A percentile compares a stretch with the other conserved stretches of the same genome.
phyloP scores from a whole-genome alignment of 1,140 invertebrate species.

The Papilio xuthus region DNA sequence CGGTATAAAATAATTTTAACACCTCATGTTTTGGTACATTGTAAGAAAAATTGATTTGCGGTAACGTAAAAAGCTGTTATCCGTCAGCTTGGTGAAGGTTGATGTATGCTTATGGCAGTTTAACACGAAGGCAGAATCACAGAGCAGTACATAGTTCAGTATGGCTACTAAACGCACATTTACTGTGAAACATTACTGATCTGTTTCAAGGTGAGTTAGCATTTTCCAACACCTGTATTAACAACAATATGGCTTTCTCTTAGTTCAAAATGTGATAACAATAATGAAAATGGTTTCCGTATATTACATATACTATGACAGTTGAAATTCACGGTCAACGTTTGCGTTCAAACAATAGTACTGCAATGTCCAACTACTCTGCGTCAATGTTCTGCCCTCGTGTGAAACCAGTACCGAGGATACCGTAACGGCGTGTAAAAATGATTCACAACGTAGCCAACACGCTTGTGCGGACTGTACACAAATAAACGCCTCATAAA shows the following conservation, averaged over 20 bases:
- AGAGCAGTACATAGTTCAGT: background rate
- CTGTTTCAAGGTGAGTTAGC: too few species aligned
- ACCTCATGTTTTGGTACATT: constrained; percentile 17
- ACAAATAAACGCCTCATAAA: constrained; percentile 51
- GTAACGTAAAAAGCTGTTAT: constrained; percentile 22
- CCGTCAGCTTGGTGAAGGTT: constrained; percentile 10
- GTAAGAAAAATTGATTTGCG: constrained; percentile 24
- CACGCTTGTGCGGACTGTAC: constrained; percentile 36
- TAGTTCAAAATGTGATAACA: too few species aligned
- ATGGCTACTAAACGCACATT: background rate
- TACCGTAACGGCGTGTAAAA: constrained; percentile 45
- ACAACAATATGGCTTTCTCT: too few species aligned
- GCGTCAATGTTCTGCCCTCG: background rate
- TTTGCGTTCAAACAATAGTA: too few species aligned
- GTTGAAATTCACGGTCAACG: too few species aligned
- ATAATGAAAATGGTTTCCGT: too few species aligned
- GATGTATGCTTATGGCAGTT: constrained; percentile 22
- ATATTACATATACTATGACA: too few species aligned
- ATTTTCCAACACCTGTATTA: too few species aligned
- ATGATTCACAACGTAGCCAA: constrained; percentile 47
- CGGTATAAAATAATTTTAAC: constrained; percentile 13
- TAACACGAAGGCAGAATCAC: background rate
- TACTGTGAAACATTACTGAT: too few species aligned
- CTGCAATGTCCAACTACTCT: background rate
- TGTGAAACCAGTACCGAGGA: background rate